A percentile compares a stretch with the other conserved stretches of the same genome.
phyloP scores from a whole-genome alignment of 2,797 vertebrate genomes.

The Pipistrellus nathusii region DNA sequence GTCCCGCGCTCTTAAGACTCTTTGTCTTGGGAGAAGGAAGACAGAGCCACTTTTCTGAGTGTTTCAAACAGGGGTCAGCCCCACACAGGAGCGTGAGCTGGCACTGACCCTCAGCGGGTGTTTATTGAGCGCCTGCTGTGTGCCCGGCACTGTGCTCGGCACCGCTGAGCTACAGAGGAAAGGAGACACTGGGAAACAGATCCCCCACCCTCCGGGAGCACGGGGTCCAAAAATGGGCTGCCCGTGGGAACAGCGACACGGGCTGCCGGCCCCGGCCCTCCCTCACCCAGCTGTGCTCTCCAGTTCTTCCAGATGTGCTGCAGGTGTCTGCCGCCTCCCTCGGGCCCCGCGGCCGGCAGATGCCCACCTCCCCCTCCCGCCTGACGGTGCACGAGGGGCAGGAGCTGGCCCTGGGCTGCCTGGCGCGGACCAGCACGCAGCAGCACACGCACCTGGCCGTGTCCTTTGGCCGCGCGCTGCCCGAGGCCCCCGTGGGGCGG shows the following conservation, averaged over 20 bases:
- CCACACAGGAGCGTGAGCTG: background rate
- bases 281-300: conserved; percentile 61
- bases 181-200: background rate
- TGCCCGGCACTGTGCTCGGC: background rate
- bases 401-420: conserved; percentile 90
- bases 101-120: background rate
- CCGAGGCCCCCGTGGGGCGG: conserved; percentile 76
- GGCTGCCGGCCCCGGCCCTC: background rate
- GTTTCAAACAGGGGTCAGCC: background rate
- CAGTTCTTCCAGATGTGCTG: conserved; percentile 93
- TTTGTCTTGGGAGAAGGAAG: conserved; percentile 55
- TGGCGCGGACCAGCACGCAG: conserved; percentile 88
- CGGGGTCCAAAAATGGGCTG: background rate
- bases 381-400: conserved; percentile 90
- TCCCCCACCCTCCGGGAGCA: background rate
- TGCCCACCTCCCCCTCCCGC: conserved; percentile 82
- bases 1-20: background rate
- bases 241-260: background rate
- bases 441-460: conserved; percentile 94
- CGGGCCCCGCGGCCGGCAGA: conserved; percentile 81
- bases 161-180: background rate
- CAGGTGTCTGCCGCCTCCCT: conserved; percentile 83
- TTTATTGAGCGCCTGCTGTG: background rate
- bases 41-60: conserved; percentile 32
- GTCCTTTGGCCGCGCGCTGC: conserved; percentile 88